Conservation (phyloP, 2,113 vertebrate genomes). For the Salvelinus namaycush region DNA sequence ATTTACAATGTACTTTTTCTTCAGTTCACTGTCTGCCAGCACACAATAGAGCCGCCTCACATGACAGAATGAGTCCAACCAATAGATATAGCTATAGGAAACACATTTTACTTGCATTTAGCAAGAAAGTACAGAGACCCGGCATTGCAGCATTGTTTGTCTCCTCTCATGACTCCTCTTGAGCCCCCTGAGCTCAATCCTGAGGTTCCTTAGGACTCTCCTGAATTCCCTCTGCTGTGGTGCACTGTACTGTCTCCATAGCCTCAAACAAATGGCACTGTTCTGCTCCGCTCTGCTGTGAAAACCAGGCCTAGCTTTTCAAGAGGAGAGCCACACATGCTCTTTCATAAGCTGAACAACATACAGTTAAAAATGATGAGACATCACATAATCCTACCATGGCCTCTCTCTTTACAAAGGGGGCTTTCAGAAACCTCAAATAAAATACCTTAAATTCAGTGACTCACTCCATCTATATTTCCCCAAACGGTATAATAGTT, state of each 20-base stretch:
- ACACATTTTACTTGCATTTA: conserved; percentile 48
- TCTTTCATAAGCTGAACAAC: no score
- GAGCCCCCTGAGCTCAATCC: no score
- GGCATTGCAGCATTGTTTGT: conserved; percentile 32
- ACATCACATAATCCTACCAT: neutral
- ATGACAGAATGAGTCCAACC: conserved; percentile 58
- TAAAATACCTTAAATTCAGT: conserved; percentile 39
- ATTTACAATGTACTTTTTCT: neutral
- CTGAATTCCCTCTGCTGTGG: no score
- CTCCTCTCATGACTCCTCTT: conserved; percentile 12
- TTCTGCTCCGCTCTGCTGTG: no score
- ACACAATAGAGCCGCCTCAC: conserved; percentile 47
- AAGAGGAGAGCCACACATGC: no score
- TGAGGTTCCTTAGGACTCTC: no score
- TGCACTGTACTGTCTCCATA: no score
- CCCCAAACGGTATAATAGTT: conserved; percentile 31
- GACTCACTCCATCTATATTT: conserved; percentile 14
- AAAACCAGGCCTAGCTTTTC: no score
- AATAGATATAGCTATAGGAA: conserved; percentile 2
- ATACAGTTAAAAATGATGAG: neutral
- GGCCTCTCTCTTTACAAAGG: neutral
- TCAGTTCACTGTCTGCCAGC: conserved; percentile 32
- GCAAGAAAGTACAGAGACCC: conserved; percentile 45
- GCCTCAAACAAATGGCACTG: no score
- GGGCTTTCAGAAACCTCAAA: conserved; percentile 26